Conservation (phyloP, 2,888 invertebrate species). For the Sminthurides aquaticus region DNA sequence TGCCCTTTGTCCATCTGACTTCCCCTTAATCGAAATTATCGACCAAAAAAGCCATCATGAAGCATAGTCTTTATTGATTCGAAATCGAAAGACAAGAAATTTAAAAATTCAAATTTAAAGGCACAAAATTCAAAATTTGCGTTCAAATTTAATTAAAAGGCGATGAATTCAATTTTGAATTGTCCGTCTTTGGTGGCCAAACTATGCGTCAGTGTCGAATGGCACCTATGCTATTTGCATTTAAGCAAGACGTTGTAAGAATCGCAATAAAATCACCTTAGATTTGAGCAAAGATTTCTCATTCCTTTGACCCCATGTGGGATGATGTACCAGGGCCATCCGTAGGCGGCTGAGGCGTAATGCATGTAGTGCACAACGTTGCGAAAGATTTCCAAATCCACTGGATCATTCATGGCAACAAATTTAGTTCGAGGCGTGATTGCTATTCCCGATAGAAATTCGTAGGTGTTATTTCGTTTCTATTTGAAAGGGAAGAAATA, state of each 20-base stretch:
- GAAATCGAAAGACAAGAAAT: too few relatives aligned
- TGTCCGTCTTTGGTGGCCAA: too few relatives aligned
- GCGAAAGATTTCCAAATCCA: constrained; percentile 61
- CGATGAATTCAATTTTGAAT: too few relatives aligned
- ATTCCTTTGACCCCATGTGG: constrained; percentile 61
- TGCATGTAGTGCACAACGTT: constrained; percentile 74
- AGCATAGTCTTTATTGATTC: not conserved
- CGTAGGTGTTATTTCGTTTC: constrained; percentile 50
- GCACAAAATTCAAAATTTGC: too few relatives aligned
- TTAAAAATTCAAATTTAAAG: too few relatives aligned
- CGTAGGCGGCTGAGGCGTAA: constrained; percentile 76
- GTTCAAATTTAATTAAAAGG: too few relatives aligned
- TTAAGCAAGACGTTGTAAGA: not conserved
- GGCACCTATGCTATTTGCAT: too few relatives aligned
- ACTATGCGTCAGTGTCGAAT: too few relatives aligned
- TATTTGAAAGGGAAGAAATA: too few relatives aligned
- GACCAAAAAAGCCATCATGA: not conserved
- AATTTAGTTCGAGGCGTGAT: constrained; percentile 74
- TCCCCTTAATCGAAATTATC: not conserved
- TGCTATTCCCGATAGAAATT: constrained; percentile 76
- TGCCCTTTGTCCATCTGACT: not conserved
- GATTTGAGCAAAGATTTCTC: constrained; percentile 63
- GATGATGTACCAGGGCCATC: constrained; percentile 79
- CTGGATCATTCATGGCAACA: constrained; percentile 66
- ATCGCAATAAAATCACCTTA: constrained; percentile 50